A percentile compares a stretch with the other conserved stretches of the same genome.
Evolutionary conservation across 2,113 vertebrate species (phyloP).

Genomic region (Corythornis vintsioides): DNA sequence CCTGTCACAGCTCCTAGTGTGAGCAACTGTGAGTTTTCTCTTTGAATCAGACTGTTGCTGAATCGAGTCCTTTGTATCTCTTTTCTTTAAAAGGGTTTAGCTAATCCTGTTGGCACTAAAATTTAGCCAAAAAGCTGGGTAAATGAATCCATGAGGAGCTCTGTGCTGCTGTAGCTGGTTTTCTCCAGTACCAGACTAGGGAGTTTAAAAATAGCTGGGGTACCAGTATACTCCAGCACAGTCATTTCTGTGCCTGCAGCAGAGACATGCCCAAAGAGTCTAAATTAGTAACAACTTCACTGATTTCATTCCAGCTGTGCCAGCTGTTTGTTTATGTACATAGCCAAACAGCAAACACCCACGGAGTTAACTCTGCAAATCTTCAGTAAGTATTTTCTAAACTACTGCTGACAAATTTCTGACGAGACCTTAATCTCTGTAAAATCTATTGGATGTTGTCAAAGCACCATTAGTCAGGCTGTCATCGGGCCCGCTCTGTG

Average conservation of each 20-base stretch:
- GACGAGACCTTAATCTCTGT: conserved; percentile 20
- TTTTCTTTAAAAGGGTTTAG: not conserved
- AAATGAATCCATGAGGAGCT: not conserved
- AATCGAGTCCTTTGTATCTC: conserved; percentile 20
- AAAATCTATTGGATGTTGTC: conserved; percentile 26
- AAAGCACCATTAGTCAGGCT: conserved; percentile 49
- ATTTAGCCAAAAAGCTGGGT: not conserved
- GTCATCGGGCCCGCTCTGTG: not conserved
- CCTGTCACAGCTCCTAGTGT: not conserved
- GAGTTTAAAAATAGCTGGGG: conserved; percentile 9
- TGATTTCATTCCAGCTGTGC: conserved; percentile 36
- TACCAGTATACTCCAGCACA: not conserved
- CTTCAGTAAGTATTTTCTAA: conserved; percentile 41
- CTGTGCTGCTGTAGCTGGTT: not conserved
- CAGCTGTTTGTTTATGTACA: conserved; percentile 54
- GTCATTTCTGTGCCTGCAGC: conserved; percentile 2
- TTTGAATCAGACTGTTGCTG: not conserved
- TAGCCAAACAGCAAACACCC: conserved; percentile 31
- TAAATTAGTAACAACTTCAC: not conserved
- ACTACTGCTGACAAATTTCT: conserved; percentile 55
- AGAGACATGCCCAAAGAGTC: not conserved
- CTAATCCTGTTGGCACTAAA: conserved; percentile 19
- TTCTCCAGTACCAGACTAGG: not conserved
- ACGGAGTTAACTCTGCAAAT: conserved; percentile 49
- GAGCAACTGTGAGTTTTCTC: not conserved